Percentiles rank a stretch among this genome's conserved stretches.
Evolutionary conservation across 2,888 invertebrate species (phyloP).

Genomic region (Melanchra persicariae): DNA sequence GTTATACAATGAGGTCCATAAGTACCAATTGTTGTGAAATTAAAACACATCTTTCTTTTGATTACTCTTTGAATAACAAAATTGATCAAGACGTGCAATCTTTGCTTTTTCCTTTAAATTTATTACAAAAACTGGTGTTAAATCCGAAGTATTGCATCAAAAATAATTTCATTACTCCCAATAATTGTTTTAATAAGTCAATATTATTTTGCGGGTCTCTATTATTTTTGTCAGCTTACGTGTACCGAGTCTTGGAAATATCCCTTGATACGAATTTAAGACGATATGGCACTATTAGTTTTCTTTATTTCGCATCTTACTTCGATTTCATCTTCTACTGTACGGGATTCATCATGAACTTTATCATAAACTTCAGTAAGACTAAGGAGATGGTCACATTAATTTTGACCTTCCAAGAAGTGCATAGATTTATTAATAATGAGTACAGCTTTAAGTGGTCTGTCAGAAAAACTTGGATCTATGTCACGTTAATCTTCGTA

Average conservation of each 20-base stretch:
- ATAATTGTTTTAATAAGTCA: conserved; percentile 19
- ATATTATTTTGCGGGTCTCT: not conserved
- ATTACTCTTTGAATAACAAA: not conserved
- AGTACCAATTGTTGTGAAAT: not conserved
- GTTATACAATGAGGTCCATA: conserved; percentile 4
- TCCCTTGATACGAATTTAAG: conserved; percentile 17
- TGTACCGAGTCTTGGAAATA: conserved; percentile 28
- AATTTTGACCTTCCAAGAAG: conserved; percentile 20
- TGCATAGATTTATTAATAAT: conserved; percentile 35
- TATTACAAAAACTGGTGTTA: conserved; percentile 32
- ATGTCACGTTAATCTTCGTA: conserved; percentile 8
- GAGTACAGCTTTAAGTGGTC: conserved; percentile 3
- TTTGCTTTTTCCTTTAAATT: conserved; percentile 27
- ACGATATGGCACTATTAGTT: conserved; percentile 1
- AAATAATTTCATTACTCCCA: conserved; percentile 35
- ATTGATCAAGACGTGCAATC: conserved; percentile 38
- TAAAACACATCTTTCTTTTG: not conserved
- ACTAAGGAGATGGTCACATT: conserved; percentile 34
- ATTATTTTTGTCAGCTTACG: not conserved
- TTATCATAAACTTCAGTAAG: conserved; percentile 1
- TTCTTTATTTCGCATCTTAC: conserved; percentile 20
- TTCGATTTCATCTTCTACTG: conserved; percentile 32
- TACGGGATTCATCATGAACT: conserved; percentile 31
- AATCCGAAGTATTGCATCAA: conserved; percentile 35
- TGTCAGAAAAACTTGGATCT: conserved; percentile 18